Evolutionary conservation across 2,888 invertebrate genomes (phyloP), one percentile per base, ranked within the genome.

Genomic region (Pandemis cinnamomeana): DNA sequence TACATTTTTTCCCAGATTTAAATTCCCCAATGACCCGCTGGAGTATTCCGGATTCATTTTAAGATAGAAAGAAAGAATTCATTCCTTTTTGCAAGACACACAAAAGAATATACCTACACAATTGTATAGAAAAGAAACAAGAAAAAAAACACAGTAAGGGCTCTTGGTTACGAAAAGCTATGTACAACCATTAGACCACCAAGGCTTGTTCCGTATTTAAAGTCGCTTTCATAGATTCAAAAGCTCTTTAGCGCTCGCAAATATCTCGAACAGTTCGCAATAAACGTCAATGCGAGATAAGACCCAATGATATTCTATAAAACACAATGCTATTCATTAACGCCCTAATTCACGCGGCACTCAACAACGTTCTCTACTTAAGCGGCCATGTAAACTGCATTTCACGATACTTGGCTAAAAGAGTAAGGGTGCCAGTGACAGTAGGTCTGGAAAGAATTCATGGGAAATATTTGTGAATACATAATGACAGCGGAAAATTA

Each of bases 361-460:
- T 51, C 51, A 55, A 75, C 68, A 68, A 51, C 68, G 71, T 72
- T 72, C 75, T 64, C 69, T 71, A 75, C 75, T 68, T 72, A 72
- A 75, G 63, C 71, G 67, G 61, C 67, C 74, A 46, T 70, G 74
- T 74, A 73, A 69, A 73, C 73, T 70, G 70, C 71, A 71, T 74
- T 74, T 66, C 70, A 61, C 69, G 74, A 71, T 74, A 62, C 44
- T 74, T 67, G 69, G 60, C 55, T 62, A 53, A 67, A 27, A n/a
- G 11, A 20, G 8, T 42, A 62, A 7, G 2, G 63, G 63, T 4
- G 7, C n/a, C 1, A 55, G 41, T 58, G 48, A 72, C 68, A 72
- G 68, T 63, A 68, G 68, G 53, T 7, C 58, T 10, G n/a, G 20
- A 20, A 20, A 6, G 13, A 51, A n/a, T n/a, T n/a, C 11, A 48